These are phyloP conservation scores for Drosophila prosaltans DNA, from an alignment of 1,140 invertebrate species.

Conservation along the genomic window DNA sequence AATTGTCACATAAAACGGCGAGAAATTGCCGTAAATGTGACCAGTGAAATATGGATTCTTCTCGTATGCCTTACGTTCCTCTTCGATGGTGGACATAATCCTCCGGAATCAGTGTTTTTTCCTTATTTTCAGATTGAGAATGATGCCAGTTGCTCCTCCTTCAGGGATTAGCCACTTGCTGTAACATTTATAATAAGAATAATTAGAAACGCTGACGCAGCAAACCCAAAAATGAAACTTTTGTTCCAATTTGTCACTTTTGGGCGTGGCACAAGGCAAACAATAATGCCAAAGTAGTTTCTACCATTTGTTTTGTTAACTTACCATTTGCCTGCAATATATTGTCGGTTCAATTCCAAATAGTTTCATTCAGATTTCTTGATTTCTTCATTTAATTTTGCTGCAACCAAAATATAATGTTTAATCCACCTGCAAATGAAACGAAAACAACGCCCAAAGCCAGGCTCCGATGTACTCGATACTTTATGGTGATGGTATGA, in stretches of 20 bases:
- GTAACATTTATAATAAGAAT: constrained; percentile 23
- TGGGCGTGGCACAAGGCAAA: constrained; percentile 61
- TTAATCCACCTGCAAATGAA: constrained; percentile 22
- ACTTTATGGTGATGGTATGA: constrained; percentile 18
- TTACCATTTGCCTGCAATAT: constrained; percentile 59
- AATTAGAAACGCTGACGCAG: constrained; percentile 34
- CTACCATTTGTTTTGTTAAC: constrained; percentile 2
- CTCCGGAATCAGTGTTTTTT: constrained; percentile 30
- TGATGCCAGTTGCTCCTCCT: constrained; percentile 27
- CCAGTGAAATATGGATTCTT: constrained; percentile 87
- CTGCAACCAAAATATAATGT: constrained; percentile 12
- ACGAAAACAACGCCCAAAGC: constrained; percentile 77
- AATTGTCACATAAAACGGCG: constrained; percentile 90
- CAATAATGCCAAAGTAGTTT: not conserved
- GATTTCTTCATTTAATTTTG: constrained; percentile 5
- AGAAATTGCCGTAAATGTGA: constrained; percentile 87
- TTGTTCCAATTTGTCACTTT: constrained; percentile 45
- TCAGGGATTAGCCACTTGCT: constrained; percentile 30
- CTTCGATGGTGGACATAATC: constrained; percentile 86
- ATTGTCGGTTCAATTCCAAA: constrained; percentile 9
- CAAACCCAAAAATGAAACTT: constrained; percentile 33
- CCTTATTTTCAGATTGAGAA: constrained; percentile 35
- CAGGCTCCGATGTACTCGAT: constrained; percentile 52
- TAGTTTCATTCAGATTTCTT: constrained; percentile 37
- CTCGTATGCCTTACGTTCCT: constrained; percentile 87